These are phyloP conservation scores for Ailuropoda melanoleuca DNA, from an alignment of 2,113 vertebrate genomes.

Conservation along the genomic window DNA sequence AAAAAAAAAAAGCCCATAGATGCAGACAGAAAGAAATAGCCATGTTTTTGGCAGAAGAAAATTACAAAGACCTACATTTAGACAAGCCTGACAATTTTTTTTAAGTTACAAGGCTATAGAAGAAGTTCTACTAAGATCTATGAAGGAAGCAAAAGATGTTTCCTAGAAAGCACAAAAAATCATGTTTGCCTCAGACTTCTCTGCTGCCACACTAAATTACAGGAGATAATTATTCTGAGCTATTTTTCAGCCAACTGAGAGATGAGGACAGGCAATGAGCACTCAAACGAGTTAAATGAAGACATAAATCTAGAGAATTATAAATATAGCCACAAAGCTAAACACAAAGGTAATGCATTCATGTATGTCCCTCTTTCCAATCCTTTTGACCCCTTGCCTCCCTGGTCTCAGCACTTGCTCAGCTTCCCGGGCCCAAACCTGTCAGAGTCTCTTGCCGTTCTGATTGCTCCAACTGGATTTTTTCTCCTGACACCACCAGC, in stretches of 20 bases:
- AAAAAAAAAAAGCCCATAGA: not conserved
- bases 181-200: not conserved
- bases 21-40: not conserved
- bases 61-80: not conserved
- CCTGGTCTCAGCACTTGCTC: not conserved
- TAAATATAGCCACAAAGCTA: not conserved
- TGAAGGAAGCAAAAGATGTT: slow-evolving; percentile 13
- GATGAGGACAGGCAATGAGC: not conserved
- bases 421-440: not conserved
- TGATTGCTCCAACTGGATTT: not conserved
- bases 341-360: not conserved
- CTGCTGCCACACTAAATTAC: not conserved
- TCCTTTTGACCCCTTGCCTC: not conserved
- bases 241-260: not conserved
- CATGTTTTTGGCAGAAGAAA: not conserved
- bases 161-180: slow-evolving; percentile 17
- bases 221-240: not conserved
- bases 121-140: not conserved
- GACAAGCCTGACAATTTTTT: not conserved
- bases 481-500: not conserved
- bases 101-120: not conserved
- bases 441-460: not conserved
- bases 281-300: not conserved
- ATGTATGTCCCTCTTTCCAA: not conserved
- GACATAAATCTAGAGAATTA: not conserved